These are phyloP conservation scores for Hybognathus amarus DNA, from an alignment of 2,797 vertebrate species.

Conservation along the genomic window DNA sequence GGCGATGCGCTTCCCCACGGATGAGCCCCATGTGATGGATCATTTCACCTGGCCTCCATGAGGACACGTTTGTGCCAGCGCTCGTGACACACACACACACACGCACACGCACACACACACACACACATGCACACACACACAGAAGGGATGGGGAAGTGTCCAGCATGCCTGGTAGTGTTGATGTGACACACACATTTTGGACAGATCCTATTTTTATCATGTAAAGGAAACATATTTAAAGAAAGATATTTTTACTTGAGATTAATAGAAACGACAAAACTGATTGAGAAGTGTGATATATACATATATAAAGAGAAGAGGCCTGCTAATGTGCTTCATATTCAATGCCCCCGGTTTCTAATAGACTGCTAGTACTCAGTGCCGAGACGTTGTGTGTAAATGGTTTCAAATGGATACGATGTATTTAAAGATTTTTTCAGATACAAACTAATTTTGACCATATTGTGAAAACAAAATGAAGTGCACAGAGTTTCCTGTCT, in stretches of 20 bases:
- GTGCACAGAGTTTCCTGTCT: constrained; percentile 97
- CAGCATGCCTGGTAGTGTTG: constrained; percentile 85
- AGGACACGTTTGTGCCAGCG: constrained; percentile 38
- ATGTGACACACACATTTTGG: constrained; percentile 87
- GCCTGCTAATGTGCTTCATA: constrained; percentile 85
- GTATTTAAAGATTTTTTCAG: constrained; percentile 76
- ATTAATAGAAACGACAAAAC: constrained; percentile 70
- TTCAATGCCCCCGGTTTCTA: constrained; percentile 85
- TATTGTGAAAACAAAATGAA: constrained; percentile 91
- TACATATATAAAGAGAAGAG: constrained; percentile 73
- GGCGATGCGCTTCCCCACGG: constrained; percentile 34
- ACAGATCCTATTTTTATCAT: constrained; percentile 98
- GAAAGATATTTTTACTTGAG: constrained; percentile 98
- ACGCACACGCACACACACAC: too few species aligned
- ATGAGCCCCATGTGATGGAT: constrained; percentile 47
- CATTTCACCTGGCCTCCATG: constrained; percentile 51
- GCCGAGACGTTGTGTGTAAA: constrained; percentile 91
- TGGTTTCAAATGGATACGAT: constrained; percentile 79
- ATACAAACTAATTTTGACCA: constrained; percentile 91
- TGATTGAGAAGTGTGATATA: constrained; percentile 53
- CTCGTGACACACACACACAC: constrained; percentile 12
- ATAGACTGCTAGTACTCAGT: constrained; percentile 86
- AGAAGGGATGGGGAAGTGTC: constrained; percentile 79
- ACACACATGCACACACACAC: constrained; percentile 29
- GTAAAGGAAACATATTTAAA: constrained; percentile 92